A percentile compares a stretch with the other conserved stretches of the same genome.
phyloP scores from a whole-genome alignment of 2,888 invertebrate species.

The Meghimatium bilineatum region DNA sequence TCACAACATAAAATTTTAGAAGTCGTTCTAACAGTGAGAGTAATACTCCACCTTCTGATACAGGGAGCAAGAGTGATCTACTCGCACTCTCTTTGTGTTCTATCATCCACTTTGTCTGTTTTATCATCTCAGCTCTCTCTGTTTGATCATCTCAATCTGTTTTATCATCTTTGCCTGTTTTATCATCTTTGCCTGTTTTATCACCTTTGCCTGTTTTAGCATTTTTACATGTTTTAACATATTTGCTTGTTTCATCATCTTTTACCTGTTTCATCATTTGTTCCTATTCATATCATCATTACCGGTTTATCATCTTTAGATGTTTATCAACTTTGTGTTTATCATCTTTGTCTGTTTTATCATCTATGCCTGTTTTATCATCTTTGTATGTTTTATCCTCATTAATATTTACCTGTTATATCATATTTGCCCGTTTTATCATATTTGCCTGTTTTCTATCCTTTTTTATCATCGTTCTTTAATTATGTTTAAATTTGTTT shows the following conservation, averaged over 20 bases:
- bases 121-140: neutral
- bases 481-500: neutral
- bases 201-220: too few relatives aligned
- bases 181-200: too few relatives aligned
- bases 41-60: too few relatives aligned
- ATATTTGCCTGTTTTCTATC: neutral
- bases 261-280: too few relatives aligned
- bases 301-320: too few relatives aligned
- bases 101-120: too few relatives aligned
- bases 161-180: neutral
- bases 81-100: neutral
- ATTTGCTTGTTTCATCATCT: too few relatives aligned
- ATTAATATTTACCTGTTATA: neutral
- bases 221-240: too few relatives aligned
- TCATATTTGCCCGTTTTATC: neutral
- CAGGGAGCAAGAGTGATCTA: too few relatives aligned
- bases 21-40: too few relatives aligned
- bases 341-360: neutral
- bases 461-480: neutral
- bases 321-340: too few relatives aligned
- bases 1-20: too few relatives aligned
- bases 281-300: constrained; percentile 13
- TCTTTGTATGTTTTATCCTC: neutral
- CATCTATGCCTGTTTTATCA: neutral
- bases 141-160: neutral